These are phyloP conservation scores for Amazona guildingii DNA, from an alignment of 2,113 vertebrate genomes.

Conservation along the genomic window DNA sequence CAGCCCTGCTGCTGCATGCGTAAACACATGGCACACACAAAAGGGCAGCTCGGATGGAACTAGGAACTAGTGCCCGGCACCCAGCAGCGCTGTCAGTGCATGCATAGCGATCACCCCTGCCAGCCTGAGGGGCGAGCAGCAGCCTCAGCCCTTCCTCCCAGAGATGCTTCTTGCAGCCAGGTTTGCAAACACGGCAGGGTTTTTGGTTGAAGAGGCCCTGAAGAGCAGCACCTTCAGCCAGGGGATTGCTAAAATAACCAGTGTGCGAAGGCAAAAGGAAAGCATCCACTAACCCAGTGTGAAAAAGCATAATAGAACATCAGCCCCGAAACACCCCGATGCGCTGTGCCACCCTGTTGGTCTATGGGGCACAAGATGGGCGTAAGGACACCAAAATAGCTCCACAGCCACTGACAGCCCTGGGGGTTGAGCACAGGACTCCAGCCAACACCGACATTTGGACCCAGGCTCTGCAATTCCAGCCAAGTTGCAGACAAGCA, in stretches of 20 bases:
- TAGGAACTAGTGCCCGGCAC: accelerated
- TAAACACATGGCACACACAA: not conserved
- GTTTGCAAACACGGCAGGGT: not conserved
- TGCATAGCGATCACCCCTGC: accelerated
- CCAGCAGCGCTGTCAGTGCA: accelerated
- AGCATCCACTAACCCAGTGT: accelerated
- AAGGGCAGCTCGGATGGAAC: accelerated
- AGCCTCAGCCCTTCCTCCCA: not conserved
- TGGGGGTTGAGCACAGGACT: not conserved
- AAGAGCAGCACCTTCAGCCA: not conserved
- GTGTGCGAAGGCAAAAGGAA: not conserved
- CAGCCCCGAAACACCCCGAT: accelerated
- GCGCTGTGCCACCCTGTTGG: accelerated
- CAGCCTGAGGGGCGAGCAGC: not conserved
- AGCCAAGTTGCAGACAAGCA: not conserved
- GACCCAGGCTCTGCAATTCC: not conserved
- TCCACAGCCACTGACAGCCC: not conserved
- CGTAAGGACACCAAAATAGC: not conserved
- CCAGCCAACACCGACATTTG: not conserved
- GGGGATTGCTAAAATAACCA: not conserved
- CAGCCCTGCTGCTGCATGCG: accelerated
- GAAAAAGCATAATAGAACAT: accelerated
- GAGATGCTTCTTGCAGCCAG: not conserved
- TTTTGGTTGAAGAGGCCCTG: not conserved
- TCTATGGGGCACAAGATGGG: accelerated